These are phyloP conservation scores for Cerceris ruficornis DNA, from an alignment of 2,888 invertebrate genomes.

Conservation along the genomic window DNA sequence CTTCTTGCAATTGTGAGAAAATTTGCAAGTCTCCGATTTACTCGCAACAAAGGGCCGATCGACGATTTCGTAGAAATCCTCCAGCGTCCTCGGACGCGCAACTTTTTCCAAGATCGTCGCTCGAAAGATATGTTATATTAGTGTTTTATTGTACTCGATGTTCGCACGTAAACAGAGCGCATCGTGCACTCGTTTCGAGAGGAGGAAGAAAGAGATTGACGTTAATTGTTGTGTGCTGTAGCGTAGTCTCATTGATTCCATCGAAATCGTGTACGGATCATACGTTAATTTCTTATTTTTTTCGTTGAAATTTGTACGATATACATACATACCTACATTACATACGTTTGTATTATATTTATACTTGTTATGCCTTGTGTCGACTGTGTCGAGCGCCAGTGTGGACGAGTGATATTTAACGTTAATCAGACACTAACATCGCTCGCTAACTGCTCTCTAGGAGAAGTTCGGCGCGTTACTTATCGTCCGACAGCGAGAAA, in stretches of 20 bases:
- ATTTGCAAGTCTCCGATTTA: no score
- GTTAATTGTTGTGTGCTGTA: constrained; percentile 45
- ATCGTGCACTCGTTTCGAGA: constrained; percentile 40
- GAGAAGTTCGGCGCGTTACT: constrained; percentile 27
- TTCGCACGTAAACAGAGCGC: constrained; percentile 25
- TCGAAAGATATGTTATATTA: constrained; percentile 9
- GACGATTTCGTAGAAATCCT: not conserved
- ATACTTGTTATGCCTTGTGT: constrained; percentile 27
- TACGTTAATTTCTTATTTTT: constrained; percentile 10
- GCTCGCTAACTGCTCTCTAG: constrained; percentile 62
- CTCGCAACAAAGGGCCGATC: not conserved
- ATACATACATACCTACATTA: constrained; percentile 4
- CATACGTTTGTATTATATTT: constrained; percentile 7
- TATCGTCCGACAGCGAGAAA: constrained; percentile 26
- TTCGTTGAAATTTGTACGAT: not conserved
- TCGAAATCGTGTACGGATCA: constrained; percentile 17
- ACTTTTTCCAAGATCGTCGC: constrained; percentile 23
- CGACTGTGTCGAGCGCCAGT: constrained; percentile 43
- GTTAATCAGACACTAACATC: constrained; percentile 57
- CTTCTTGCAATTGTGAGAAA: no score
- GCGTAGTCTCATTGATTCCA: constrained; percentile 38
- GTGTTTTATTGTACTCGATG: constrained; percentile 10
- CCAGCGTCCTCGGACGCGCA: constrained; percentile 20
- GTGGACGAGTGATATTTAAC: constrained; percentile 53
- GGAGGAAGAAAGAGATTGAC: constrained; percentile 60